Base-by-base conservation (phyloP, 1,140 invertebrate genomes). In the Drosophila nigrodunni region DNA sequence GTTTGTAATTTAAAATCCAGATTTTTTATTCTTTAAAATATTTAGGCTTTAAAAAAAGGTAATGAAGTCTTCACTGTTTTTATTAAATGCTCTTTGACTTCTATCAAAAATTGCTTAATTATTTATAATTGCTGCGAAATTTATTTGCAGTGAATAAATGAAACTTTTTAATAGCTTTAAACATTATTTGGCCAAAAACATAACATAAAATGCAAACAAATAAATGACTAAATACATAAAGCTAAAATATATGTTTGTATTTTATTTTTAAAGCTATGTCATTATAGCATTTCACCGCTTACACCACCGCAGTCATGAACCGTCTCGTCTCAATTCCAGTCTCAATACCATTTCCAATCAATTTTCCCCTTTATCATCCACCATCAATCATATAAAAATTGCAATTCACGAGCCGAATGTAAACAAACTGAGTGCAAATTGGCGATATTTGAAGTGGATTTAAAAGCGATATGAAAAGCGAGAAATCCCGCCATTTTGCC, bases 401-500 rank as follows among this genome's bases (percentile, higher is more conserved):
- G 49, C 59, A 71, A 68, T 65, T 52, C 39, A 39, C 62, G 21
- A 52, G 30, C 25, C 59, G 41, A 60, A 49, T 18, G 47, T 60
- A 76, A 76, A 72, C 57, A 67, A 72, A 66, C 60, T 49, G 25
- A 35, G 30, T n/a, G 30, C 9, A 52, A 74, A 66, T 78, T 78
- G 65, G 50, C 41, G 9, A 39, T 13, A 66, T 66, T 73, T 25
- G 37, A 68, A 58, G 57, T 67, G 65, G 54, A 49, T 49, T 37
- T 37, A 15, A 7, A 46, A 25, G 47, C 7, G 62, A 68, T 46
- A 41, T n/a, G 37, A 11, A 11, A 47, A 30, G 25, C 25, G 30
- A 3, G 44, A 34, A 13, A 15, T 35, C 18, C 18, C 18, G 2
- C 13, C n/a, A 60, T 43, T 71, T 25, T 65, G 66, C 55, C 39